A percentile compares a stretch with the other conserved stretches of the same genome.
phyloP scores from a whole-genome alignment of 2,797 vertebrate genomes.

The Gymnoscopelus microlampas region DNA sequence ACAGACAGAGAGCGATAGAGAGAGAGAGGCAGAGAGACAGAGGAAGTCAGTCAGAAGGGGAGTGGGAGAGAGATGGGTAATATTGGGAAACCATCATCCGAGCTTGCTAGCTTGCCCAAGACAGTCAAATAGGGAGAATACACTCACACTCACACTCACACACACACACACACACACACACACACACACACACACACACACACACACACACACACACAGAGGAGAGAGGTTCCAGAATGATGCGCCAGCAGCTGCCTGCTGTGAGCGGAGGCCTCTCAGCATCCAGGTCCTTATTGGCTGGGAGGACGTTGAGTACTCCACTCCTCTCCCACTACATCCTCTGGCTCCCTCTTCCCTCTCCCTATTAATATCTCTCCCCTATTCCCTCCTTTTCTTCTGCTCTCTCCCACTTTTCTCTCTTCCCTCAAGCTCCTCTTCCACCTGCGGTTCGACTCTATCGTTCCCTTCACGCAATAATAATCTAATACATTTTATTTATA shows the following conservation, averaged over 20 bases:
- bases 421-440: constrained; percentile 51
- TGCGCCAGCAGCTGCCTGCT: constrained; percentile 71
- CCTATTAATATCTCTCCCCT: constrained; percentile 64
- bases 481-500: too few relatives aligned
- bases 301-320: constrained; percentile 61
- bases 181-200: not conserved
- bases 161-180: constrained; percentile 22
- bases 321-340: constrained; percentile 51
- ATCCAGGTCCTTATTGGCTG: constrained; percentile 66
- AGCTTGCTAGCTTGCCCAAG: too few relatives aligned
- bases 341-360: constrained; percentile 55
- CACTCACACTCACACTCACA: constrained; percentile 2
- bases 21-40: not conserved
- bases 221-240: constrained; percentile 50
- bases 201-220: not conserved
- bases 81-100: too few relatives aligned
- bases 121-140: too few relatives aligned
- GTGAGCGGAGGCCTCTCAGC: constrained; percentile 71
- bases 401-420: constrained; percentile 24
- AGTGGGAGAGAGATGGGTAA: too few relatives aligned
- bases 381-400: constrained; percentile 55
- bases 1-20: constrained; percentile 27
- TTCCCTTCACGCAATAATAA: not conserved
- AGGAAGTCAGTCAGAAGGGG: not conserved
- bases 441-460: constrained; percentile 26